Base-by-base conservation (phyloP, 1,140 invertebrate species). In the Drosophila malerkotliana region DNA sequence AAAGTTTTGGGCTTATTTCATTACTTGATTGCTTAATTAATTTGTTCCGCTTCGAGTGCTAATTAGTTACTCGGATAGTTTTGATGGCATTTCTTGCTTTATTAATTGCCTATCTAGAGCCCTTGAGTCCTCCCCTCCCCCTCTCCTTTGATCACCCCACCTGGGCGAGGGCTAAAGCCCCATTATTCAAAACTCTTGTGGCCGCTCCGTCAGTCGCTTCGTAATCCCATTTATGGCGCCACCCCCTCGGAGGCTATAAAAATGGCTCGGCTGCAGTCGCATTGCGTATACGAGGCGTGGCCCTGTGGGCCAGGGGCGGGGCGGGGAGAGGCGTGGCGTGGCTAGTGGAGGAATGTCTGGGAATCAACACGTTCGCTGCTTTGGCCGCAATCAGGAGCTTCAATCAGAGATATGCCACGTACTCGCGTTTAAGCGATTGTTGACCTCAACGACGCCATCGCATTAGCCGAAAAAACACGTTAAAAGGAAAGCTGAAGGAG, bases 371-470 rank as follows among this genome's bases (percentile, higher is more conserved):
- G 81, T 84, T 73, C 55, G 49, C 61, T 52, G 61, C 54, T 53
- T 44, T 66, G 74, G 56, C 57, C 68, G 60, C 64, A 80, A 84
- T 84, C 81, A 77, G 67, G 61, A 69, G 60, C 68, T 77, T 81
- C 63, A 82, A 87, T 88, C 82, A 76, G 72, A 79, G 83, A 87
- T 87, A 87, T 67, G 78, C 82, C 82, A 87, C 82, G 82, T 87
- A 87, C 56, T 56, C 78, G 62, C 69, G 66, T 79, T 87, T 76
- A 82, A 87, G 57, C 74, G 78, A 82, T 82, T 87, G 83, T 87
- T 87, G 82, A 87, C 82, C 82, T 75, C 83, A 82, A 61, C 69
- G 54, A 26, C 14, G 39, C 57, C 67, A 71, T 71, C 39, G 60
- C 77, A 79, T 78, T 78, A 78, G 54, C 59, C 52, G 26, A 68